Conservation (phyloP, 2,797 vertebrate genomes). For the Psittacula echo region DNA sequence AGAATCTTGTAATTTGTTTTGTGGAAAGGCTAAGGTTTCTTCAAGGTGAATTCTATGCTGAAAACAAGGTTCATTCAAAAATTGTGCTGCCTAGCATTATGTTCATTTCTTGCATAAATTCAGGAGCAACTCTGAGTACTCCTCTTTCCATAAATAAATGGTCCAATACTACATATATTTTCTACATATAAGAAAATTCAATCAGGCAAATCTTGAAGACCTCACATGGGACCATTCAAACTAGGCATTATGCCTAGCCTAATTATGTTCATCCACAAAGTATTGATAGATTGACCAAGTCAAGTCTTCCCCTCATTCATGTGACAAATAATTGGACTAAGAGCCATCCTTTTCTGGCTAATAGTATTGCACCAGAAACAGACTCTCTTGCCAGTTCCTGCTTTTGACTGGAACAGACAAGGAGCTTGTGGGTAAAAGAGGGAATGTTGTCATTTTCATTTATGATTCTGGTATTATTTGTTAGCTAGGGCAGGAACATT, state of each 20-base stretch:
- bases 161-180: neutral
- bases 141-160: neutral
- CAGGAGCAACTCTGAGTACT: neutral
- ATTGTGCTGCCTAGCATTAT: neutral
- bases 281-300: neutral
- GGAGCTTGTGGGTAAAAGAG: neutral
- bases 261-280: neutral
- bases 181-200: neutral
- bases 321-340: neutral
- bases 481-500: neutral
- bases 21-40: neutral
- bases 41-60: neutral
- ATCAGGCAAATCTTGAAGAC: neutral
- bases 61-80: neutral
- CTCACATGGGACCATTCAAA: neutral
- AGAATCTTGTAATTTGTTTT: neutral
- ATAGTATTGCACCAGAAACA: neutral
- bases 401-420: neutral
- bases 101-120: neutral
- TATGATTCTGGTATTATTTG: neutral
- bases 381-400: neutral
- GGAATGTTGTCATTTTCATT: neutral
- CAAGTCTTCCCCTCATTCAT: neutral
- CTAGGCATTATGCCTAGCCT: too few relatives aligned
- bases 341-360: neutral